phyloP scores from a whole-genome alignment of 2,797 vertebrate genomes.

The Ctenosaura bakeri region DNA sequence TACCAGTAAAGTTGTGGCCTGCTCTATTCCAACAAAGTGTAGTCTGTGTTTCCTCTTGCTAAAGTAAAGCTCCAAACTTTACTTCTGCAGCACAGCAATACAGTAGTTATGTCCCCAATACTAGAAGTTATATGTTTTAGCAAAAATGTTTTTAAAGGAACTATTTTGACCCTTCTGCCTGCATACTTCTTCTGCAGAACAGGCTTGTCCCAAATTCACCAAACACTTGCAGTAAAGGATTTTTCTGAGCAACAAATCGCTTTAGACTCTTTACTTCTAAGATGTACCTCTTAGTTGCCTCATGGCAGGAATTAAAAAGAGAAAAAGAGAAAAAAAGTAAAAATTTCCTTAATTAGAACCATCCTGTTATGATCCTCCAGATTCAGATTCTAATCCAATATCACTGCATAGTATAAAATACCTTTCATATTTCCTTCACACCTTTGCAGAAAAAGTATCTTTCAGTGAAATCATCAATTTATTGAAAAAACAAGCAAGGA shows the following conservation, averaged over 20 bases:
- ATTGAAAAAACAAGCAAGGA: neutral
- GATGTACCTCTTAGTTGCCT: neutral
- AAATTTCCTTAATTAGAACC: neutral
- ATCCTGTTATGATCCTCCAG: neutral
- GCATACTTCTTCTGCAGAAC: neutral
- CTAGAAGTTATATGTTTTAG: neutral
- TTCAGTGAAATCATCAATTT: neutral
- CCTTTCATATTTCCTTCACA: neutral
- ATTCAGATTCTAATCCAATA: neutral
- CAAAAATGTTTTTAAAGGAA: neutral
- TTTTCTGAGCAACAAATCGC: too few species aligned
- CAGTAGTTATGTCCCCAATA: neutral
- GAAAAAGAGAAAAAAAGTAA: too few species aligned
- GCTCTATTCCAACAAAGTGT: too few species aligned
- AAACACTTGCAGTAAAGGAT: neutral
- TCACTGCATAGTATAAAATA: neutral
- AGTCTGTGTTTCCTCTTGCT: too few species aligned
- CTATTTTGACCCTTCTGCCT: too few species aligned
- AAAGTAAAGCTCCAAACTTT: too few species aligned
- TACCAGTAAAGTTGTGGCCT: too few species aligned
- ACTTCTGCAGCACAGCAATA: neutral
- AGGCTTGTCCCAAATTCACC: neutral
- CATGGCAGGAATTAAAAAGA: neutral
- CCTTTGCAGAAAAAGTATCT: neutral
- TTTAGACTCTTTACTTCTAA: neutral